These are phyloP conservation scores for Cephus pulcher DNA, from an alignment of 2,888 invertebrate genomes.

Conservation along the genomic window DNA sequence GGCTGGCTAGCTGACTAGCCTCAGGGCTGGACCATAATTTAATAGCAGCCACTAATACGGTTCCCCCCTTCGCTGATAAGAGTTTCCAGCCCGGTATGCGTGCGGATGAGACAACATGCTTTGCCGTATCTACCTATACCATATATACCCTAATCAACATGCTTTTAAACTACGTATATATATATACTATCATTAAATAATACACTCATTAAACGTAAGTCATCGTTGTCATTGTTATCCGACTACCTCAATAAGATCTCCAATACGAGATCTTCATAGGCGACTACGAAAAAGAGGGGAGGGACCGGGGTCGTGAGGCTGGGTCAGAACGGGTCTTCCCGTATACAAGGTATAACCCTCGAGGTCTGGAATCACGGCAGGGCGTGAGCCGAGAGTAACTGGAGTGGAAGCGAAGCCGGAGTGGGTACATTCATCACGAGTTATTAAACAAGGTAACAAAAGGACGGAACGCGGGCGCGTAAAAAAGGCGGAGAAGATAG, in stretches of 20 bases:
- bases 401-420: conserved; percentile 36
- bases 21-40: conserved; percentile 58
- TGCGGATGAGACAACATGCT: conserved; percentile 23
- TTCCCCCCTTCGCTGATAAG: conserved; percentile 47
- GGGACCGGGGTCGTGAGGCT: conserved; percentile 3
- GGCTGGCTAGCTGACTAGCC: conserved; percentile 29
- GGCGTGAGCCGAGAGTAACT: conserved; percentile 26
- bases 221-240: too few species aligned
- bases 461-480: conserved; percentile 53
- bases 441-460: conserved; percentile 65
- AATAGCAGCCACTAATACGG: conserved; percentile 58
- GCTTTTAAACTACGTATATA: too few species aligned
- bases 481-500: conserved; percentile 61
- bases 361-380: conserved; percentile 16
- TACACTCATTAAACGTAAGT: too few species aligned
- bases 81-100: conserved; percentile 27
- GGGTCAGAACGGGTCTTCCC: too few species aligned
- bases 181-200: too few species aligned
- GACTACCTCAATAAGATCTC: too few species aligned
- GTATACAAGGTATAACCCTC: background rate
- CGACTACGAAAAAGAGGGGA: background rate
- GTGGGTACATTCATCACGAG: conserved; percentile 61
- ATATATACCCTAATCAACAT: too few species aligned
- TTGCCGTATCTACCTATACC: too few species aligned
- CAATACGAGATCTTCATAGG: too few species aligned